These are phyloP conservation scores for Lobophora halterata DNA, from an alignment of 2,888 invertebrate species.

Conservation along the genomic window DNA sequence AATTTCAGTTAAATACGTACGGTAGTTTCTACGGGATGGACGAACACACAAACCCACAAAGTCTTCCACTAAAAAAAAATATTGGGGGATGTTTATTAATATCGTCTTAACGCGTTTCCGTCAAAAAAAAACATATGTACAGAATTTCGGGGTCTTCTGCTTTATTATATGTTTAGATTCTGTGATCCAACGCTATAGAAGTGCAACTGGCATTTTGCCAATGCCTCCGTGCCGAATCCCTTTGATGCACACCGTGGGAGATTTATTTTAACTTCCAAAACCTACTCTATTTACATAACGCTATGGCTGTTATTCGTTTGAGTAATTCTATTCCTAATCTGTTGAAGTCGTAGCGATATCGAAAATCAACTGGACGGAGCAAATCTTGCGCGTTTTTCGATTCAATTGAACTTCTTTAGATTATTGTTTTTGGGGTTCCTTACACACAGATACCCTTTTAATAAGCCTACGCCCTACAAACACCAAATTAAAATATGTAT, in stretches of 20 bases:
- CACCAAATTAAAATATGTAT: too few species aligned
- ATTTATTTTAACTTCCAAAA: neutral
- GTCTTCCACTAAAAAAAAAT: too few species aligned
- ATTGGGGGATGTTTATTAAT: too few species aligned
- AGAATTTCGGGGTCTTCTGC: too few species aligned
- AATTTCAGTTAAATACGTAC: too few species aligned
- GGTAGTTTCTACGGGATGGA: too few species aligned
- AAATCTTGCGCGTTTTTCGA: constrained; percentile 19
- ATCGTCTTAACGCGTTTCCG: too few species aligned
- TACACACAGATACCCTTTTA: neutral
- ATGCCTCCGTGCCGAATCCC: constrained; percentile 9
- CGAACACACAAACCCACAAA: too few species aligned
- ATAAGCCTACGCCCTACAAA: too few species aligned
- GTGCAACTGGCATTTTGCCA: constrained; percentile 12
- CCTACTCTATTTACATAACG: neutral
- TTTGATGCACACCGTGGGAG: constrained; percentile 6
- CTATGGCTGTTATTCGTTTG: constrained; percentile 1
- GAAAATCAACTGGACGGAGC: constrained; percentile 20
- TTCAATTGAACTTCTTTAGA: constrained; percentile 17
- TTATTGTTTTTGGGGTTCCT: constrained; percentile 3
- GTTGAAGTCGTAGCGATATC: constrained; percentile 15
- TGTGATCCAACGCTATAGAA: neutral
- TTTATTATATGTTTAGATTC: constrained; percentile 10
- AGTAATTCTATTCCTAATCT: neutral
- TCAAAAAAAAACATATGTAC: too few species aligned